Base-by-base conservation (phyloP, 1,140 invertebrate species). In the Drosophila sulfurigaster region DNA sequence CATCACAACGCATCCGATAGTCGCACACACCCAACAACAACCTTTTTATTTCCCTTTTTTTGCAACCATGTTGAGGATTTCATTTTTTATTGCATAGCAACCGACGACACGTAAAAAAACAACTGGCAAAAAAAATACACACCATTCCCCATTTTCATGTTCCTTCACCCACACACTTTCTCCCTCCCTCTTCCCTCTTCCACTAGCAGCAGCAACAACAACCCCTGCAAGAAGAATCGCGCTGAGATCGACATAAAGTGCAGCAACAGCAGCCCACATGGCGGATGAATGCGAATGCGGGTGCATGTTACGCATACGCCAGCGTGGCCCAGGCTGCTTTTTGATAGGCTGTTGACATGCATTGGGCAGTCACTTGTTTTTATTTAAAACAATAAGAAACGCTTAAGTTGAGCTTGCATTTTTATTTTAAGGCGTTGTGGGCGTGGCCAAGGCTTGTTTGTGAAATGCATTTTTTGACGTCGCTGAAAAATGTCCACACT, bases 251-350 rank as follows among this genome's bases (percentile, higher is more conserved):
- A 46, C 41, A 28, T 43, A 28, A 64, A 59, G 30, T 59, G 52
- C 51, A 32, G 20, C 16, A 16, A 16, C 16, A 16, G 38, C 38
- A 28, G 11, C 32, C 60, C 45, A 68, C 65, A 62, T 58, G 68
- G 54, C 65, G 66, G 60, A 80, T 85, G 68, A 35, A 8, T 56
- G n/a, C 30, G 30, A 13, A 13, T 16, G 32, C 6, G 28, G 7
- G 10, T 13, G 60, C 51, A 78, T 46, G 35, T 71, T 65, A 85
- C 69, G 78, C 66, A 85, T 85, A 85, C 81, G 81, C 65, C 51
- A 68, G 6, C 11, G 35, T 58, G 4, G 60, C 60, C 56, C 11
- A 25, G 43, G 52, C 77, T 43, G 48, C 52, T 7, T 54, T 41
- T 63, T 35, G 60, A 62, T 79, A 68, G 52, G 62, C 72, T 64